phyloP scores from a whole-genome alignment of 2,797 vertebrate genomes.

The Cyclopterus lumpus region DNA sequence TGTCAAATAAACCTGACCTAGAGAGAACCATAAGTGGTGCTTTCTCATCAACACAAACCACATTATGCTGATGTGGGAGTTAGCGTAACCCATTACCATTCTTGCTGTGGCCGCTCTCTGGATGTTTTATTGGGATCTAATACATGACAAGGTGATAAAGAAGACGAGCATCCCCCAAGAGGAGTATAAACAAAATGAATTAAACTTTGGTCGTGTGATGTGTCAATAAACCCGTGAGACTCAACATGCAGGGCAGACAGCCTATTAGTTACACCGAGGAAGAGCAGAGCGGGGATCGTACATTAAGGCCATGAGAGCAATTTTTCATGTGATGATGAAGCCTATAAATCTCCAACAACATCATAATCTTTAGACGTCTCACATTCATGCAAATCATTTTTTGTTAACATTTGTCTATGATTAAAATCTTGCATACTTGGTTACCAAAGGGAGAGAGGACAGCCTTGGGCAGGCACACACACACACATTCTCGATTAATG shows the following conservation, averaged over 20 bases:
- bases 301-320: conserved; percentile 23
- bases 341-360: conserved; percentile 21
- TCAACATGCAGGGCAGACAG: conserved; percentile 22
- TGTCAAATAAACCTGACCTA: conserved; percentile 28
- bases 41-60: conserved; percentile 55
- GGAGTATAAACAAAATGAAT: conserved; percentile 45
- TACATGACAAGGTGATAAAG: conserved; percentile 62
- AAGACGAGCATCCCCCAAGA: conserved; percentile 26
- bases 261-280: conserved; percentile 41
- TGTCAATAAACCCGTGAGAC: conserved; percentile 41
- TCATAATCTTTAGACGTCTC: conserved; percentile 21
- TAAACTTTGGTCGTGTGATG: conserved; percentile 26
- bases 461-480: not conserved
- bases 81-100: conserved; percentile 25
- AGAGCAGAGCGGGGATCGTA: conserved; percentile 5
- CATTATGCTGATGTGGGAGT: conserved; percentile 45
- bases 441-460: not conserved
- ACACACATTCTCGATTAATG: not conserved
- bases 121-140: conserved; percentile 60
- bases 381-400: conserved; percentile 14
- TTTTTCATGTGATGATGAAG: conserved; percentile 37
- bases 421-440: not conserved
- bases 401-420: conserved; percentile 9
- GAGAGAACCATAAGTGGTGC: conserved; percentile 14
- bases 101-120: conserved; percentile 17